Conservation (phyloP, 2,113 vertebrate species). For the Rhea pennata region DNA sequence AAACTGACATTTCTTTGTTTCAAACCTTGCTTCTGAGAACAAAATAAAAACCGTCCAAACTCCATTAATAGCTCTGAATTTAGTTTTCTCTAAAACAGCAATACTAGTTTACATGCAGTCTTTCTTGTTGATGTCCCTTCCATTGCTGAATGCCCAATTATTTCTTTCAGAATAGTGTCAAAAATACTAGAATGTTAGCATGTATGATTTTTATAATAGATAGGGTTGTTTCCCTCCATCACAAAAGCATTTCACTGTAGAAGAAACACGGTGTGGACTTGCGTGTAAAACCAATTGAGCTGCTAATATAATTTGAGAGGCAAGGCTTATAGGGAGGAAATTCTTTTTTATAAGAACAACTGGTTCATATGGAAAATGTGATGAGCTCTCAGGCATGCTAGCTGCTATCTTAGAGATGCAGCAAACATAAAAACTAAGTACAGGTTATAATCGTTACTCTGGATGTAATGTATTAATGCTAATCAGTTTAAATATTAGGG, state of each 20-base stretch:
- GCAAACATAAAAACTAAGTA: neutral
- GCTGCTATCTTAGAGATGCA: neutral
- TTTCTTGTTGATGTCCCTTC: neutral
- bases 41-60: neutral
- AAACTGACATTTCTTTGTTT: neutral
- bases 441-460: neutral
- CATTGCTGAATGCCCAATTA: constrained; percentile 13
- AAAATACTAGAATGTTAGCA: constrained; percentile 2
- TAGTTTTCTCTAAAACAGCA: neutral
- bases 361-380: neutral
- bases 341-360: neutral
- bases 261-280: constrained; percentile 17
- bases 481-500: neutral
- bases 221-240: constrained; percentile 20
- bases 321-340: neutral
- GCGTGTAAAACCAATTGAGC: constrained; percentile 41
- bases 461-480: neutral
- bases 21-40: neutral
- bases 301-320: constrained; percentile 3
- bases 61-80: neutral
- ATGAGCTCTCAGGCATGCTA: neutral
- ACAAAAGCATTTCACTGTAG: constrained; percentile 17
- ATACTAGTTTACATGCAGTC: neutral
- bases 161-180: constrained; percentile 5
- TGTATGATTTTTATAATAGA: constrained; percentile 44